phyloP scores from a whole-genome alignment of 2,797 vertebrate genomes.

The Enteromius thamalakanensis region DNA sequence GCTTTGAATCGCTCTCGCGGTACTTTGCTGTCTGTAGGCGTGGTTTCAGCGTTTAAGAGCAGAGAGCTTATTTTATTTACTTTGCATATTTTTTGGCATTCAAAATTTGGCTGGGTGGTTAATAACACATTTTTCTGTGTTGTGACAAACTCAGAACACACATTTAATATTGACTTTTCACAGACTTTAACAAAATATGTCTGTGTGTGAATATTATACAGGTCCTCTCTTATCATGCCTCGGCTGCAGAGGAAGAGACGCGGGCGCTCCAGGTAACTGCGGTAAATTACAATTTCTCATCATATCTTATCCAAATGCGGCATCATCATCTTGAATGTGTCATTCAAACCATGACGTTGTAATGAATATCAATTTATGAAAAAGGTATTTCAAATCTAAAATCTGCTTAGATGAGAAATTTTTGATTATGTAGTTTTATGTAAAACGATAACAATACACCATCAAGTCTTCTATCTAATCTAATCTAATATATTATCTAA shows the following conservation, averaged over 20 bases:
- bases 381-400: background rate
- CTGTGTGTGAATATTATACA: constrained; percentile 60
- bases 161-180: no score
- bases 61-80: no score
- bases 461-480: background rate
- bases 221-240: constrained; percentile 96
- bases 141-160: no score
- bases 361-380: background rate
- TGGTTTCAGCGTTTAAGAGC: no score
- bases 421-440: background rate
- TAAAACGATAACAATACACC: background rate
- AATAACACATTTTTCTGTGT: no score
- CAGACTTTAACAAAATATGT: background rate
- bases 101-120: no score
- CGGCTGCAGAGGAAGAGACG: constrained; percentile 91
- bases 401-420: background rate
- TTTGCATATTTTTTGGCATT: no score
- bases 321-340: background rate
- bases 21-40: no score
- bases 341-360: background rate
- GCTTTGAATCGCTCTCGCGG: no score
- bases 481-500: no score
- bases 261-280: constrained; percentile 91
- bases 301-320: background rate
- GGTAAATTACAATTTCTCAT: constrained; percentile 81